A percentile compares a stretch with the other conserved stretches of the same genome.
Conservation (phyloP, 1,140 invertebrate species). For the Papilio polyxenes region DNA sequence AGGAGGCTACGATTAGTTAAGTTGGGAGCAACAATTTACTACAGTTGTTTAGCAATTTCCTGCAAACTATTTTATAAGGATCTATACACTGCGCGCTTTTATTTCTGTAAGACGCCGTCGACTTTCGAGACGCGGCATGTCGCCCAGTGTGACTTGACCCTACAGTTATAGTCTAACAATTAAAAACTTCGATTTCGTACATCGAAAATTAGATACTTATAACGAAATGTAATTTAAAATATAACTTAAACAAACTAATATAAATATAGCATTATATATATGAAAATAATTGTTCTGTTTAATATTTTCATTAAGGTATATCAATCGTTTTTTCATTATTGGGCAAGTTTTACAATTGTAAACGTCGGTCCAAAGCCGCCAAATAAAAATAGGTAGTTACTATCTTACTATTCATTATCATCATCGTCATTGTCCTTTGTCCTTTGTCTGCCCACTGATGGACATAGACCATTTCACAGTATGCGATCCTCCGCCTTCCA, state of each 20-base stretch:
- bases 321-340: not conserved
- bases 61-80: not conserved
- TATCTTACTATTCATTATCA: too few relatives aligned
- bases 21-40: not conserved
- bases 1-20: not conserved
- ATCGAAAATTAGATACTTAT: not conserved
- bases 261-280: not conserved
- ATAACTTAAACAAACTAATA: not conserved
- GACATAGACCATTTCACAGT: too few relatives aligned
- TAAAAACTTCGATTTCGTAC: slow-evolving; percentile 2
- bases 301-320: not conserved
- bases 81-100: not conserved
- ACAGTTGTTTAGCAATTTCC: not conserved
- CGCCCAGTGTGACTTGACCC: not conserved
- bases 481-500: too few relatives aligned
- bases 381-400: too few relatives aligned
- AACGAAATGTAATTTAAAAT: not conserved
- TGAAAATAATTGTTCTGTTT: not conserved
- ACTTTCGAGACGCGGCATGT: not conserved
- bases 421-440: too few relatives aligned
- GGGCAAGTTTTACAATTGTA: too few relatives aligned
- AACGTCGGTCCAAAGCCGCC: too few relatives aligned
- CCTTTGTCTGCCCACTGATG: too few relatives aligned
- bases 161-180: too few relatives aligned
- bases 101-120: not conserved